Base-by-base conservation (phyloP, 2,888 invertebrate genomes). In the Trichopria drosophilae region DNA sequence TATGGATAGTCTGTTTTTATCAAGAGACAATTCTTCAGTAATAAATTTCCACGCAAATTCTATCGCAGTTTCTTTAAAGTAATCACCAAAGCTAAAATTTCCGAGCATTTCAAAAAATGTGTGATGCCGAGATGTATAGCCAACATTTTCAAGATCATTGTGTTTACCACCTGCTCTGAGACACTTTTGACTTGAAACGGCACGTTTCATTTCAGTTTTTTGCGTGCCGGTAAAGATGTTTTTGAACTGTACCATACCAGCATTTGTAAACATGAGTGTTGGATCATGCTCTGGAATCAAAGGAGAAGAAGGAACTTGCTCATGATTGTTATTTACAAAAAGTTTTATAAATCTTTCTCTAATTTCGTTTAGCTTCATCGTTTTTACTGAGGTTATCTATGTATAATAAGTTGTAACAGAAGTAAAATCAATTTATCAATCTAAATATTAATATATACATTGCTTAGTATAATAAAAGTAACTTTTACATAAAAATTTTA, bases 51-150 rank as follows among this genome's bases (percentile, higher is more conserved):
- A 51, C 18, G 51, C 51, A 41, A 26, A 41, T 19, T 41, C 19
- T 41, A 51, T 51, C 15, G 51, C 51, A 24, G 7, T 12, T 19
- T 51, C 41, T 20, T 51, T 51, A 41, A 51, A 51, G 23, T 51
- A 51, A 36, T 51, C 53, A 35, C 53, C 53, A 40, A 53, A 53
- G 32, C 24, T 24, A 40, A 47, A 53, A 40, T 53, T 53, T 10
- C 53, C 53, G 32, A 53, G 48, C 53, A 53, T 53, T 34, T 53
- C 53, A 40, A 53, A 53, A 40, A 53, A 48, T 13, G 53, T 53
- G 24, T 53, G 53, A 44, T 53, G 53, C 39, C 48, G 18, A 19
- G 48, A 9, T 12, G 37, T 48, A 40, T 48, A 47, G 40, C 52
- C 47, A 32, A 52, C 47, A 43, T 52, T 47, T 37, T 52, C 47